phyloP scores from a whole-genome alignment of 2,888 invertebrate genomes.

The Zaprionus lineosus region DNA sequence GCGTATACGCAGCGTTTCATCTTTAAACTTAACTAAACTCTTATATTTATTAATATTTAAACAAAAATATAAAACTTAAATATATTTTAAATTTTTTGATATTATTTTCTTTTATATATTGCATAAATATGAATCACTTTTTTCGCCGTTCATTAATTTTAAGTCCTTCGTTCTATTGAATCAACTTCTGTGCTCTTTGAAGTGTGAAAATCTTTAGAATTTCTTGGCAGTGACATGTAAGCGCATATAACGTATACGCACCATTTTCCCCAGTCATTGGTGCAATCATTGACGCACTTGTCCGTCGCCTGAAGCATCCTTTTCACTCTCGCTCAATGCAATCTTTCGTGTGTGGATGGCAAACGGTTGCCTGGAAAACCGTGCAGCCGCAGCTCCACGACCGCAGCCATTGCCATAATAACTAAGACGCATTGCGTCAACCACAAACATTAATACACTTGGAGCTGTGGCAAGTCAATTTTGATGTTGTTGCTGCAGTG shows the following conservation, averaged over 20 bases:
- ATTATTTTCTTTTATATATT: no score
- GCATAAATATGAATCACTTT: no score
- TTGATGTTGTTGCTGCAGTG: background rate
- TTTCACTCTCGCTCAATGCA: constrained; percentile 15
- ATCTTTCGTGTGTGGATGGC: background rate
- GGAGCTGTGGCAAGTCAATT: constrained; percentile 17
- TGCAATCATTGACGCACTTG: background rate
- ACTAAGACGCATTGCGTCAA: constrained; percentile 60
- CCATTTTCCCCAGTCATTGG: no score
- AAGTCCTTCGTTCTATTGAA: no score
- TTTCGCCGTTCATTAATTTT: no score
- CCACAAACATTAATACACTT: constrained; percentile 48
- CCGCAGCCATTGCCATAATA: constrained; percentile 22
- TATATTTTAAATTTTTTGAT: no score
- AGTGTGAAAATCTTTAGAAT: no score
- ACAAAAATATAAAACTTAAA: no score
- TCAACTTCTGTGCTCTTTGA: no score
- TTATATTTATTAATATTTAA: no score
- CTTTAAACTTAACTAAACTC: no score
- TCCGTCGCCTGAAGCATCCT: background rate
- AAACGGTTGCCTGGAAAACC: background rate
- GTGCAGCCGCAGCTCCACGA: background rate
- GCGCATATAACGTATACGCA: constrained; percentile 1
- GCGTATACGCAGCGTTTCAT: background rate
- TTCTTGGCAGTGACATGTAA: no score